Base-by-base conservation (phyloP, 2,113 vertebrate species). In the Ochotona princeps region DNA sequence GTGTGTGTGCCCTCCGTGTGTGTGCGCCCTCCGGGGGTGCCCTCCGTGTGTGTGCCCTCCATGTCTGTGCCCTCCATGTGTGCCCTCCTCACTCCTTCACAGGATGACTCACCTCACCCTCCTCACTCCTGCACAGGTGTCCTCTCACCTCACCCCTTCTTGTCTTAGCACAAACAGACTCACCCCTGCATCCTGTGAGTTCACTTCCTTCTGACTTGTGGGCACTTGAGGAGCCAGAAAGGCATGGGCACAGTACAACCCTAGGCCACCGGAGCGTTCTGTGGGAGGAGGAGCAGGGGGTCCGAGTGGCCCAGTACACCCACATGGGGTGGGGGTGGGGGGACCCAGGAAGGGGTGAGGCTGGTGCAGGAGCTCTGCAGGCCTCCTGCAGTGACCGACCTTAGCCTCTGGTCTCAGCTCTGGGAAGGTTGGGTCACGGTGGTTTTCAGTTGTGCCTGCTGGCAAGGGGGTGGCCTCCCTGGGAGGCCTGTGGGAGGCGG, bases 341-440 rank as follows among this genome's bases (percentile, higher is more conserved):
- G 38, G 14, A 18, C 21, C 44, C 73, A 25, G n/a, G 61, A 60
- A 21, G 35, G 61, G 0, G 21, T 11, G 7, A 47, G 38, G 15
- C 54, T 7, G 2, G 54, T 57, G 54, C 54, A 57, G 15, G 49
- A 4, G 57, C 7, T 7, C 4, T n/a, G 0, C 7, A 0, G 11
- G 17, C 47, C 57, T 3, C 38, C 13, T 18, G 26, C 5, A 1
- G 28, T 15, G 69, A 47, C 3, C 21, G 1, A 28, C 15, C 83
- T 89, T 72, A 94, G 91, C 95, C 72, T 4, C 23, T 2, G 28
- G n/a, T 38, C 54, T 1, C 76, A 60, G 70, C 66, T 47, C 75
- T 87, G 60, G 14, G 72, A 23, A 78, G 83, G 72, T 80, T 49
- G 91, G 54, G 47, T 32, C 63, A 2, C 69, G 79, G 1, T 7